phyloP scores from a whole-genome alignment of 1,140 invertebrate genomes.

The Drosophila teissieri region DNA sequence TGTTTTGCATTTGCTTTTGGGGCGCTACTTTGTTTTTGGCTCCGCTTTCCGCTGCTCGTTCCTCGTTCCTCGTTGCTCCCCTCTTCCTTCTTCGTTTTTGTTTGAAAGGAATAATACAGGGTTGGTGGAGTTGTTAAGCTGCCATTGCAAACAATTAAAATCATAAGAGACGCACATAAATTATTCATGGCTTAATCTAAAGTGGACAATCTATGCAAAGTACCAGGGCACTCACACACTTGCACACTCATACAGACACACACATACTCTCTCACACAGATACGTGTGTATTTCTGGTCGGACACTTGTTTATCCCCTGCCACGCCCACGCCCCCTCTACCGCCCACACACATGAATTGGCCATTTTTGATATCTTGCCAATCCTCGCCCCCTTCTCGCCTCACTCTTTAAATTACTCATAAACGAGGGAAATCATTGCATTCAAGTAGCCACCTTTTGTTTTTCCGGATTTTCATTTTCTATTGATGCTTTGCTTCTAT shows the following conservation, averaged over 20 bases:
- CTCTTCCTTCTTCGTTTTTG: constrained; percentile 16
- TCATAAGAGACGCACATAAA: constrained; percentile 84
- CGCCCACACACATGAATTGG: constrained; percentile 9
- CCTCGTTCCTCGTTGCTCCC: background rate
- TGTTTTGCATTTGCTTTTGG: constrained; percentile 82
- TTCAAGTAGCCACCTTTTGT: constrained; percentile 30
- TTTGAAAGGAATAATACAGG: constrained; percentile 37
- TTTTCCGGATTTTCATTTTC: background rate
- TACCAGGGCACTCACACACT: constrained; percentile 44
- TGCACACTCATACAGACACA: constrained; percentile 25
- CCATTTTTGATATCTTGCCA: constrained; percentile 61
- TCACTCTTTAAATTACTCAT: constrained; percentile 50
- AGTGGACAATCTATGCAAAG: constrained; percentile 84
- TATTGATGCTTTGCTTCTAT: background rate
- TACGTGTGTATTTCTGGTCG: constrained; percentile 12
- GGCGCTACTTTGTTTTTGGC: constrained; percentile 78
- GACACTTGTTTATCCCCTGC: constrained; percentile 15
- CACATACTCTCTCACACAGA: constrained; percentile 16
- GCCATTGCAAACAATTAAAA: constrained; percentile 84
- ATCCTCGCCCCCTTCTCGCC: constrained; percentile 19
- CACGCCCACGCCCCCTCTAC: background rate
- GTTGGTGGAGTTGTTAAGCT: constrained; percentile 74
- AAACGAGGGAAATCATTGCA: constrained; percentile 48
- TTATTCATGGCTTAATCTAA: constrained; percentile 84
- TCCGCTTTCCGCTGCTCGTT: constrained; percentile 33